A percentile compares a stretch with the other conserved stretches of the same genome.
Conservation (phyloP, 2,797 vertebrate species). For the Scolopax rusticola region DNA sequence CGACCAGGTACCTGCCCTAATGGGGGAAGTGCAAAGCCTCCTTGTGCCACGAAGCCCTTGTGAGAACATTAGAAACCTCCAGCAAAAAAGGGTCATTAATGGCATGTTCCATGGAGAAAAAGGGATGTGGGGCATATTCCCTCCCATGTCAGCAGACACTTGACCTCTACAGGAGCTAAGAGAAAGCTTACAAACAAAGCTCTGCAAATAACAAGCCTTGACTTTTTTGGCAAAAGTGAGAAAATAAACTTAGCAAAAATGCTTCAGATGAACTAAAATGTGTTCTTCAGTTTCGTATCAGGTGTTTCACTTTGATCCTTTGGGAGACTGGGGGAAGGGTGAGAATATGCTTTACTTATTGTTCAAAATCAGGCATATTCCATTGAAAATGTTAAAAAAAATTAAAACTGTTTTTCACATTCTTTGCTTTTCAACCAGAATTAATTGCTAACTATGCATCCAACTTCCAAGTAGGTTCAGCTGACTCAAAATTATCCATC, state of each 20-base stretch:
- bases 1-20: constrained; percentile 5
- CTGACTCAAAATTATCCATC: background rate
- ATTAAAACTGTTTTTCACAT: background rate
- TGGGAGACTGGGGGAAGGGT: background rate
- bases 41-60: background rate
- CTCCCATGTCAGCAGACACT: background rate
- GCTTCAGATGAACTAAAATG: background rate
- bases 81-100: background rate
- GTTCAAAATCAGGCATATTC: background rate
- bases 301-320: background rate
- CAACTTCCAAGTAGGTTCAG: background rate
- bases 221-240: background rate
- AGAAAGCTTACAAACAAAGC: constrained; percentile 6
- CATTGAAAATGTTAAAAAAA: background rate
- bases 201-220: background rate
- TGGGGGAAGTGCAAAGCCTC: background rate
- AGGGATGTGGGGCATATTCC: background rate
- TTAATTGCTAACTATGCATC: background rate
- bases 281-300: background rate
- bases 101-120: background rate
- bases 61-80: background rate
- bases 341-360: background rate
- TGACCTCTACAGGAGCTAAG: constrained; percentile 8
- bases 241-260: constrained; percentile 8
- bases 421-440: background rate